A percentile compares a stretch with the other conserved stretches of the same genome.
Conservation (phyloP, 2,888 invertebrate genomes). For the Caenorhabditis auriculariae region DNA sequence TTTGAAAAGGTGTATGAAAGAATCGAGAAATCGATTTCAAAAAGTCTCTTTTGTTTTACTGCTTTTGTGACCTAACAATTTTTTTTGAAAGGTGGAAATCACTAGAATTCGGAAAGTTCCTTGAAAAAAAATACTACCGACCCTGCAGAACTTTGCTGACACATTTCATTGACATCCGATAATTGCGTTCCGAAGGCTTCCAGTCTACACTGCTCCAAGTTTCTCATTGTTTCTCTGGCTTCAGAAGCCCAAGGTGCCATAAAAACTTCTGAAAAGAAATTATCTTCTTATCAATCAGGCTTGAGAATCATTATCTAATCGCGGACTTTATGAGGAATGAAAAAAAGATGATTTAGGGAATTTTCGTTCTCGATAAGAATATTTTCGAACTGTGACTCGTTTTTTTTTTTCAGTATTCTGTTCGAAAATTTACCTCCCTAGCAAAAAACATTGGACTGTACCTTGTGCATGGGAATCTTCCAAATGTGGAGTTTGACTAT, state of each 20-base stretch:
- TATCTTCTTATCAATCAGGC: too few relatives aligned
- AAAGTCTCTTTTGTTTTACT: too few relatives aligned
- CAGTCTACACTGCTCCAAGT: conserved; percentile 29
- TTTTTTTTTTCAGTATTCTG: conserved; percentile 1
- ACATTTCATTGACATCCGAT: conserved; percentile 28
- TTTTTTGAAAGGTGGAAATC: too few relatives aligned
- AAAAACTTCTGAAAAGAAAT: conserved; percentile 7
- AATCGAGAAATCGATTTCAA: too few relatives aligned
- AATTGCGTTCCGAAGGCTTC: conserved; percentile 26
- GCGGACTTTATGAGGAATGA: too few relatives aligned
- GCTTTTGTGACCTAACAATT: too few relatives aligned
- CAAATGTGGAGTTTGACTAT: background rate
- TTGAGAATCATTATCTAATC: too few relatives aligned
- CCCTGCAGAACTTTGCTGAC: conserved; percentile 31
- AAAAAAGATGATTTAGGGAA: background rate
- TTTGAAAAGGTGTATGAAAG: too few relatives aligned
- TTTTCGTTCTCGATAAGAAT: background rate
- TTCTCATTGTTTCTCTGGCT: conserved; percentile 27
- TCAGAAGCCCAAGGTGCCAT: conserved; percentile 23
- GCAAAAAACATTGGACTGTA: too few relatives aligned
- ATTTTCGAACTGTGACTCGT: background rate
- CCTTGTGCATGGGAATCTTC: too few relatives aligned
- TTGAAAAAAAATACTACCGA: background rate
- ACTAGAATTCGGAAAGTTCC: too few relatives aligned
- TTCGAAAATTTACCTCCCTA: too few relatives aligned